A percentile compares a stretch with the other conserved stretches of the same genome.
These are phyloP conservation scores for Drosophila siamana DNA, from an alignment of 2,888 invertebrate species.

Conservation along the genomic window DNA sequence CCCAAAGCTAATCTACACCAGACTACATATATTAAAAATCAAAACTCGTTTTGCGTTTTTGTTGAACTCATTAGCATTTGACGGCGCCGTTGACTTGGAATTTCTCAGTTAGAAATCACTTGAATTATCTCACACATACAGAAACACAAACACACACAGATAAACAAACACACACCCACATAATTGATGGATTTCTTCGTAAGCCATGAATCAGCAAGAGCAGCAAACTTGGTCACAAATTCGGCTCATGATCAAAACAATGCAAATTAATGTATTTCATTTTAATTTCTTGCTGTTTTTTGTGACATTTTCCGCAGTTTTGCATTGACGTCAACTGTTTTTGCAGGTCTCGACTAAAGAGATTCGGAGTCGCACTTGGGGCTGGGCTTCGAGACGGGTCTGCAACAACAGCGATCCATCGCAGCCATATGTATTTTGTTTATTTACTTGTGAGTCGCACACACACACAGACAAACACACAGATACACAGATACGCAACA, in stretches of 20 bases:
- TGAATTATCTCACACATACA: slow-evolving; percentile 8
- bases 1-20: slow-evolving; percentile 35
- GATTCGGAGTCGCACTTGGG: slow-evolving; percentile 36
- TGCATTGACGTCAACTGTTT: slow-evolving; percentile 68
- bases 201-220: slow-evolving; percentile 57
- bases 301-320: slow-evolving; percentile 45
- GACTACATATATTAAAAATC: slow-evolving; percentile 23
- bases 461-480: background rate
- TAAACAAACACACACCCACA: slow-evolving; percentile 14
- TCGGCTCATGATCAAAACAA: slow-evolving; percentile 39
- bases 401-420: slow-evolving; percentile 10
- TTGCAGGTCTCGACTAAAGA: slow-evolving; percentile 4
- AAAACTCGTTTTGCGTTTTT: slow-evolving; percentile 53
- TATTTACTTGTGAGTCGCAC: slow-evolving; percentile 51
- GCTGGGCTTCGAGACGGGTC: slow-evolving; percentile 4
- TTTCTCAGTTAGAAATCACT: slow-evolving; percentile 26
- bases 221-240: slow-evolving; percentile 23
- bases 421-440: slow-evolving; percentile 30
- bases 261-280: slow-evolving; percentile 23
- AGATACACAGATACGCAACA: background rate
- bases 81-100: slow-evolving; percentile 43
- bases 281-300: slow-evolving; percentile 23
- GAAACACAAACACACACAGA: no score
- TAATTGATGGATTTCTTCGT: slow-evolving; percentile 46
- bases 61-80: slow-evolving; percentile 65